phyloP scores from a whole-genome alignment of 2,113 vertebrate genomes.

The Thryonomys swinderianus region DNA sequence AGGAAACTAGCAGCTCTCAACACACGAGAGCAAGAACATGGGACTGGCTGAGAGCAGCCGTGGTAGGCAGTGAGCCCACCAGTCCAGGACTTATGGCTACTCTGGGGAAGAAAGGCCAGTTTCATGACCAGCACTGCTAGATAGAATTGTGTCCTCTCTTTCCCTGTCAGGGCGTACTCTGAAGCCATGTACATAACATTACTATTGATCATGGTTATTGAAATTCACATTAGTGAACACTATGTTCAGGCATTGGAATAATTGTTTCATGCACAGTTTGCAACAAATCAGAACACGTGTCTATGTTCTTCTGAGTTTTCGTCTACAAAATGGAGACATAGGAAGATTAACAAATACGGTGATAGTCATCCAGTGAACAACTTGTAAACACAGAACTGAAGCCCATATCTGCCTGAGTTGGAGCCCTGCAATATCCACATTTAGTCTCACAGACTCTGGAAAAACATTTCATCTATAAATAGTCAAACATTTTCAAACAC shows the following conservation, averaged over 20 bases:
- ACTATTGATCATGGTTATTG: background rate
- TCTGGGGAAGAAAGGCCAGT: background rate
- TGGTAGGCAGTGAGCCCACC: background rate
- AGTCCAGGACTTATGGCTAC: background rate
- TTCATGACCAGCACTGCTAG: background rate
- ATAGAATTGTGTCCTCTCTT: background rate
- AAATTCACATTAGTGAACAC: background rate
- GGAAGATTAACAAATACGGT: background rate
- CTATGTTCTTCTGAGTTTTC: background rate
- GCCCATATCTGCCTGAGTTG: background rate
- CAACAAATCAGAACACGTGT: background rate
- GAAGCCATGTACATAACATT: background rate
- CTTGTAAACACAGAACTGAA: background rate
- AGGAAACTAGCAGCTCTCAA: background rate
- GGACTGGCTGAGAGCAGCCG: no score
- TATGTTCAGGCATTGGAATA: background rate
- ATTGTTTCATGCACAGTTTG: background rate
- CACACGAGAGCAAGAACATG: background rate
- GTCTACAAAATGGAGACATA: background rate
- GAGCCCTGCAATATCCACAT: background rate
- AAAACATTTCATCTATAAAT: background rate
- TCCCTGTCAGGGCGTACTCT: background rate
- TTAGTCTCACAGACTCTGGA: background rate
- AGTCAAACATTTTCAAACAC: background rate
- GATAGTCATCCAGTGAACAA: background rate